Conservation (phyloP, 2,797 vertebrate species). For the Hydrophis major region DNA sequence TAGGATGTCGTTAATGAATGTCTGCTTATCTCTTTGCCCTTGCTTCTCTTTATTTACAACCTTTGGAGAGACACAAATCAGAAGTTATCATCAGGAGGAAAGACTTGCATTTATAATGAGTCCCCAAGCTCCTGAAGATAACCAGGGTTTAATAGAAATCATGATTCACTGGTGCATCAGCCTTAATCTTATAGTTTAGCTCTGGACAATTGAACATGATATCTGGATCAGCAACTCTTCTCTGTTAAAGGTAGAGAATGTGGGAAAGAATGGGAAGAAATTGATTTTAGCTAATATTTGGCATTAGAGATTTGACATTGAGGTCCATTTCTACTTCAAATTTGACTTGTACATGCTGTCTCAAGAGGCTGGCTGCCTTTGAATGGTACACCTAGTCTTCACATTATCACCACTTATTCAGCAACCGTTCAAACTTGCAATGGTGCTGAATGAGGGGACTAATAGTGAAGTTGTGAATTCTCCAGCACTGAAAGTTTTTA, state of each 20-base stretch:
- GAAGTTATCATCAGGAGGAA: neutral
- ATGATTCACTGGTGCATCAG: neutral
- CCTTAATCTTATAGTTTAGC: neutral
- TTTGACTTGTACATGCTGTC: neutral
- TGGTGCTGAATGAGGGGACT: neutral
- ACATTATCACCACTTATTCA: neutral
- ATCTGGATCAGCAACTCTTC: neutral
- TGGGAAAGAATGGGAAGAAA: neutral
- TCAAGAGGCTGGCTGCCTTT: neutral
- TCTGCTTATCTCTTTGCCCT: neutral
- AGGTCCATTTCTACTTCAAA: neutral
- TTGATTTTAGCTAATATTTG: neutral
- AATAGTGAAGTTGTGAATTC: too few relatives aligned
- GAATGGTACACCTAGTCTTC: neutral
- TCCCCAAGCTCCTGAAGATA: neutral
- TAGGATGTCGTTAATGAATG: neutral
- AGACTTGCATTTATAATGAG: neutral
- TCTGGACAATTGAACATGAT: neutral
- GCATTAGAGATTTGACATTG: neutral
- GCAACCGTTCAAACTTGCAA: neutral
- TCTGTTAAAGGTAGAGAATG: neutral
- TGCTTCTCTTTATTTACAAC: neutral
- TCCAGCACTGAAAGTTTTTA: too few relatives aligned
- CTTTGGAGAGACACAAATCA: neutral
- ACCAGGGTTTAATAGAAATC: neutral